Evolutionary conservation across 2,797 vertebrate species (phyloP).

Genomic region (Liparis tanakae): DNA sequence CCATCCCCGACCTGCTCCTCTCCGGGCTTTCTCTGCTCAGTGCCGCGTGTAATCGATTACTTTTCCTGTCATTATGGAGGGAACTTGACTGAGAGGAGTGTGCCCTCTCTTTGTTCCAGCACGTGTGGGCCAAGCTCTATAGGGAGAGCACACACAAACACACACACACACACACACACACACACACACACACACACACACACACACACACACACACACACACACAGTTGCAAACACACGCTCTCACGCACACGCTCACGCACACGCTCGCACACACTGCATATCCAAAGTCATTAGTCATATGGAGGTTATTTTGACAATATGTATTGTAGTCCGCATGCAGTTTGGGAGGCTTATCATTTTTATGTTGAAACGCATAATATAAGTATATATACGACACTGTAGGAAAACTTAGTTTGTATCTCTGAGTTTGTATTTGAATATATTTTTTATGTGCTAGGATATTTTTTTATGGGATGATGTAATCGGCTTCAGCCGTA

Average conservation of each 20-base stretch:
- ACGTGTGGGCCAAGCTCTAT: slow-evolving; percentile 51
- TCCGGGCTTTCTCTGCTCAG: slow-evolving; percentile 64
- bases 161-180: not conserved
- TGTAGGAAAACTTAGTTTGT: not conserved
- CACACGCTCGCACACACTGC: not conserved
- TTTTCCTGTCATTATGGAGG: slow-evolving; percentile 70
- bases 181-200: not conserved
- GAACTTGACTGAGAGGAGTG: slow-evolving; percentile 54
- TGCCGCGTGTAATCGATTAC: slow-evolving; percentile 79
- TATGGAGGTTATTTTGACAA: slow-evolving; percentile 19
- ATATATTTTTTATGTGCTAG: not conserved
- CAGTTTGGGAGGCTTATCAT: not conserved
- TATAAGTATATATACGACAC: not conserved
- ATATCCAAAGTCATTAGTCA: slow-evolving; percentile 2
- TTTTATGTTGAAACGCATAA: slow-evolving; percentile 21
- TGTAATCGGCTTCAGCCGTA: slow-evolving; percentile 51
- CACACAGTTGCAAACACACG: not conserved
- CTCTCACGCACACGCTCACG: not conserved
- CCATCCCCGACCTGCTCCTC: slow-evolving; percentile 57
- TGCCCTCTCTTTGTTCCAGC: slow-evolving; percentile 68
- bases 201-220: not conserved
- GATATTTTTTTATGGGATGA: slow-evolving; percentile 43
- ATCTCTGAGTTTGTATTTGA: slow-evolving; percentile 23
- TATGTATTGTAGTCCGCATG: not conserved
- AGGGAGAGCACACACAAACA: slow-evolving; percentile 12